Base-by-base conservation (phyloP, 2,888 invertebrate genomes). In the Erynnis tages region DNA sequence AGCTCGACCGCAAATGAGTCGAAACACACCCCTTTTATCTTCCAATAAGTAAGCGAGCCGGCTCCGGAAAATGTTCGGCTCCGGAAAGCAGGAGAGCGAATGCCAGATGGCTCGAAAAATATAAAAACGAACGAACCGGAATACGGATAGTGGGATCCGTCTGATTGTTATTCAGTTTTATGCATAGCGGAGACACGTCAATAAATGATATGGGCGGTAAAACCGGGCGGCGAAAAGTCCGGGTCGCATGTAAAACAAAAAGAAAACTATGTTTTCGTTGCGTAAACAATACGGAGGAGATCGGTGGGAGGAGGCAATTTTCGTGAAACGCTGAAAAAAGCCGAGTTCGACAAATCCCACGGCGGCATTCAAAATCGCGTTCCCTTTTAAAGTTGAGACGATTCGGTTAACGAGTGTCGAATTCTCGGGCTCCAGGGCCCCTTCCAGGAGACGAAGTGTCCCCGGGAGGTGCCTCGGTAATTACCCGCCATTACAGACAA, bases 401-500 rank as follows among this genome's bases (percentile, higher is more conserved):
- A 86, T 83, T 84, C 79, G 73, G 76, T 78, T 88, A 89, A 89
- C 87, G 88, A 87, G 85, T 84, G 87, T 86, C 87, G 88, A 87
- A 86, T 83, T 80, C 79, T 75, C 79, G 70, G 69, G 72, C 74
- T 75, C 79, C 69, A 61, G 74, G 80, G 79, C 73, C 76, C 80
- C 76, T 73, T 73, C 60, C 68, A 64, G 69, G 67, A 79, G 79
- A 76, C 79, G 78, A 72, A 83, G 79, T 78, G 82, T 79, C 71
- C 86, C 85, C 85, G 76, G 74, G 82, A 85, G 87, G 83, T 82
- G 83, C 75, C 78, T 75, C 76, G 66, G 86, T 88, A 89, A 89
- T 89, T 88, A 87, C 87, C 86, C 73, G 74, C 85, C 88, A 88
- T 89, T 88, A 89, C 82, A 83, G 86, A 88, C 88, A 87, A 88